These are phyloP conservation scores for Bedellia somnulentella DNA, from an alignment of 2,888 invertebrate genomes.

Conservation along the genomic window DNA sequence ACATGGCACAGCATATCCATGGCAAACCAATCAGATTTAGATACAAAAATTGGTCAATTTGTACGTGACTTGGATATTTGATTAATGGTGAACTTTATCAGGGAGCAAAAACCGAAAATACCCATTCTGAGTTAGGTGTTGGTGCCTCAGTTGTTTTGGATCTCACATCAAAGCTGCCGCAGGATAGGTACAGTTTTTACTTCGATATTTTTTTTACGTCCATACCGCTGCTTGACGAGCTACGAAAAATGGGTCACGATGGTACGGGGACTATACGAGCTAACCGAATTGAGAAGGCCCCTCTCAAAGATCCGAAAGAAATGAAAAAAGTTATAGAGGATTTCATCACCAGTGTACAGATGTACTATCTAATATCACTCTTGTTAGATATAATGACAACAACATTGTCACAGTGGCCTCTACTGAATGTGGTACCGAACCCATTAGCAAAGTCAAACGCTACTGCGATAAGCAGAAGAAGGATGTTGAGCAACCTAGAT, in stretches of 20 bases:
- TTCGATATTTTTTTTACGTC: constrained; percentile 9
- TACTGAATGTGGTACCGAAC: constrained; percentile 1
- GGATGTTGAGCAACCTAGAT: too few species aligned
- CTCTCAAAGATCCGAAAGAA: too few species aligned
- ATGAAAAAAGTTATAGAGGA: too few species aligned
- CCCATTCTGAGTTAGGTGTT: constrained; percentile 7
- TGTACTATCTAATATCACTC: too few species aligned
- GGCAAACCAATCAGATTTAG: constrained; percentile 16
- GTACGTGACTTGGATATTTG: constrained; percentile 13
- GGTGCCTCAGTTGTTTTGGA: constrained; percentile 9
- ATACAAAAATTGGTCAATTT: constrained; percentile 15
- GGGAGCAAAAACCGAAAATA: constrained; percentile 10
- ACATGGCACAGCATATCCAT: constrained; percentile 14
- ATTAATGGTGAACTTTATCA: constrained; percentile 15
- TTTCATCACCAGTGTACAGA: too few species aligned
- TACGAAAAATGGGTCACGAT: constrained; percentile 2
- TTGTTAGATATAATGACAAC: too few species aligned
- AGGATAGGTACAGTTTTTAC: constrained; percentile 6
- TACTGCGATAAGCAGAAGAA: constrained; percentile 9
- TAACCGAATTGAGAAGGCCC: too few species aligned
- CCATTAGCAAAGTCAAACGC: constrained; percentile 8
- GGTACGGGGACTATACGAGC: too few species aligned
- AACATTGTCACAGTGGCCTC: constrained; percentile 5
- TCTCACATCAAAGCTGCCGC: constrained; percentile 5
- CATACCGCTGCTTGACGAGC: constrained; percentile 5